Percentiles rank a stretch among this genome's conserved stretches.
Conservation (phyloP, 2,113 vertebrate species). For the Pituophis catenifer region DNA sequence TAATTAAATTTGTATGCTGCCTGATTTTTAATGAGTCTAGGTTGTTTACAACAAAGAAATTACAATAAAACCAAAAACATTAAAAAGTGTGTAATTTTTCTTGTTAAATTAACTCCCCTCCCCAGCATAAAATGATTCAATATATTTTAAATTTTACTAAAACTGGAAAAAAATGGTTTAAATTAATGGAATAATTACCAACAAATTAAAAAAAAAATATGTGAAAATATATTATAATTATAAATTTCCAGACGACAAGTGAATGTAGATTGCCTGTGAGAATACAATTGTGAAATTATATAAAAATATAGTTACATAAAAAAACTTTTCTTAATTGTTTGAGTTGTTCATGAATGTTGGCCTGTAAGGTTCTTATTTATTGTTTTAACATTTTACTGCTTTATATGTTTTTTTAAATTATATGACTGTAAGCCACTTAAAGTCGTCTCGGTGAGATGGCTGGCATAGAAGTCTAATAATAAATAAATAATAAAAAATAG, state of each 20-base stretch:
- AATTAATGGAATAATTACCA: not conserved
- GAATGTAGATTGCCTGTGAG: not conserved
- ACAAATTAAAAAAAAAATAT: not conserved
- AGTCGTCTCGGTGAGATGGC: not conserved
- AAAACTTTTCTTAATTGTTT: not conserved
- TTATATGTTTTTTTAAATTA: no score
- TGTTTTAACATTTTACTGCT: not conserved
- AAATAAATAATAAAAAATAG: not conserved
- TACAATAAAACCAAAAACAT: not conserved
- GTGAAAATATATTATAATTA: not conserved
- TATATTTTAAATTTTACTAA: not conserved
- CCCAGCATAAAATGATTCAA: not conserved
- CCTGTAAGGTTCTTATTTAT: not conserved
- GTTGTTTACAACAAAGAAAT: not conserved
- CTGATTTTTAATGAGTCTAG: not conserved
- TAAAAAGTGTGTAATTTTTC: not conserved
- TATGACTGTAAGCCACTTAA: not conserved
- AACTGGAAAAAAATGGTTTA: not conserved
- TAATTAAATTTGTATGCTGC: not conserved
- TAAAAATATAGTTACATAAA: not conserved
- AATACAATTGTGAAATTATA: not conserved
- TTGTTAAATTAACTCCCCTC: not conserved
- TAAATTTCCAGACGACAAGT: not conserved
- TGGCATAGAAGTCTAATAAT: not conserved
- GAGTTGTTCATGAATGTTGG: not conserved